A percentile compares a stretch with the other conserved stretches of the same genome.
These are phyloP conservation scores for Eretmocerus hayati DNA, from an alignment of 2,888 invertebrate genomes.

Conservation along the genomic window DNA sequence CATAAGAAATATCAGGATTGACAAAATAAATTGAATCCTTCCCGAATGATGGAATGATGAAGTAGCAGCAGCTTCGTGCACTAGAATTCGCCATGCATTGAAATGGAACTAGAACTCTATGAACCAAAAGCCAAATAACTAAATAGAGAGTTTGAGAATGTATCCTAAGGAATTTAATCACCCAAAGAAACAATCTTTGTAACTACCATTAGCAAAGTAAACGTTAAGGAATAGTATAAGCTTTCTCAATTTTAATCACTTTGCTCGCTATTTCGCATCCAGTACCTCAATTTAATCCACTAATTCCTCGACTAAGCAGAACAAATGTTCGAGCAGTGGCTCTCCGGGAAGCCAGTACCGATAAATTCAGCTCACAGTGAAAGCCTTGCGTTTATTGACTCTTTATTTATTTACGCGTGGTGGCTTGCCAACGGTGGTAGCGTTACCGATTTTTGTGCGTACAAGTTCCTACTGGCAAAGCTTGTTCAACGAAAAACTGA, in stretches of 20 bases:
- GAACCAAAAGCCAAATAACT: no score
- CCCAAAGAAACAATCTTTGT: background rate
- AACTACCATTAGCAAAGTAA: no score
- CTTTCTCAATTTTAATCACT: constrained; percentile 43
- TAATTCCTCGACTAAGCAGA: constrained; percentile 41
- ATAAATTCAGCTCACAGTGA: constrained; percentile 8
- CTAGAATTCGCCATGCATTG: no score
- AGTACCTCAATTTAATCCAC: constrained; percentile 32
- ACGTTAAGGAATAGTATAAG: no score
- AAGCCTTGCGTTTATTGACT: constrained; percentile 6
- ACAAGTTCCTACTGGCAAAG: no score
- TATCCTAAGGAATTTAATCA: background rate
- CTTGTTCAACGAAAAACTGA: background rate
- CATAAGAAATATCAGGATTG: no score
- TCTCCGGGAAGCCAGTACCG: constrained; percentile 10
- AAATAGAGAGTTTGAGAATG: no score
- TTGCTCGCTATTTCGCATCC: constrained; percentile 30
- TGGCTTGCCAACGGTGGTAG: no score
- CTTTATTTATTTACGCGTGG: constrained; percentile 10
- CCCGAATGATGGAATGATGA: no score
- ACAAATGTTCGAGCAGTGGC: constrained; percentile 34
- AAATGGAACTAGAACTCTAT: no score
- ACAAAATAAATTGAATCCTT: no score
- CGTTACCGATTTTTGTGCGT: background rate
- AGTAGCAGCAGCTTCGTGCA: no score